Evolutionary conservation across 1,140 invertebrate genomes (phyloP), one percentile per base, ranked within the genome.

Genomic region (Colletes gigas): DNA sequence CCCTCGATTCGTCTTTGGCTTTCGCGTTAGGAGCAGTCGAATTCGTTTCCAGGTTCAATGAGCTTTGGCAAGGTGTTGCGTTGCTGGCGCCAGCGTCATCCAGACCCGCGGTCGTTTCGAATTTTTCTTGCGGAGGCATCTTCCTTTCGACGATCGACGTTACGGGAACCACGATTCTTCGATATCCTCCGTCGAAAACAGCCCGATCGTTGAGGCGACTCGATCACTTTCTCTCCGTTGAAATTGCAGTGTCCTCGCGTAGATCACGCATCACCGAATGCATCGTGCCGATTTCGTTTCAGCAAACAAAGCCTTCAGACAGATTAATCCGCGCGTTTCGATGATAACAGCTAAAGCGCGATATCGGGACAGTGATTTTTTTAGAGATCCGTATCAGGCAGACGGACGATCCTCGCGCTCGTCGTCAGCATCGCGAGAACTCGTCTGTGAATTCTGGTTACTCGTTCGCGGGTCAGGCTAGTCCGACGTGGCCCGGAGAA

Each of bases 51-150:
- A 19, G 15, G 3, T 69, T 47, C 76, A 63, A 71, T 8, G 62
- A 17, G 9, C 41, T 70, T 9, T 55, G 14, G 30, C 62, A 21
- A 1, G 44, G 9, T 39, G 44, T 39, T 30, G 47, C 41, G 0
- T 41, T 65, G 3, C 68, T 67, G 0, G 70, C 41, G 7, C 63
- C 54, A 1, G 66, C 15, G 30, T 69, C 17, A 17, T 86, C 54
- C 59, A 73, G 50, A n/a, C 52, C 59, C 4, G 15, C 60, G 0
- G 75, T 47, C 6, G 69, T 70, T 10, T 59, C 70, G 14, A 88
- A 83, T 19, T 88, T 88, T 50, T 89, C 88, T 19, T 89, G 88
- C 7, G 88, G 88, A 4, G 88, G 83, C 88, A 89, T 81, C 7
- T 88, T 80, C 14, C 30, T 12, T 17, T 52, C 65, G 54, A 12